Evolutionary conservation across 2,888 invertebrate species (phyloP).

Genomic region (Anticlea derivata): DNA sequence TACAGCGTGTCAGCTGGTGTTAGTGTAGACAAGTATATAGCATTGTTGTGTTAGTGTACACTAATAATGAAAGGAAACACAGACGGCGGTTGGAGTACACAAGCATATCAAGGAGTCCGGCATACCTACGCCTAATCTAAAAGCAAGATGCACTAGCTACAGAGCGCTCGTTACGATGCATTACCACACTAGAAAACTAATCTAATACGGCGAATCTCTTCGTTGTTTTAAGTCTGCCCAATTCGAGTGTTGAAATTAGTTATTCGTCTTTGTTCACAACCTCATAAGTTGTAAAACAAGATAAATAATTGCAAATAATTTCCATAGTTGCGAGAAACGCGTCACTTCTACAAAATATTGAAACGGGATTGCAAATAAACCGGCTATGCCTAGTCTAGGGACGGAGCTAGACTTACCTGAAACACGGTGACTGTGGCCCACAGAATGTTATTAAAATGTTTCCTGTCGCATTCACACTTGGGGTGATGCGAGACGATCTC

Average conservation of each 20-base stretch:
- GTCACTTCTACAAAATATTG: constrained; percentile 64
- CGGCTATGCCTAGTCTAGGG: constrained; percentile 68
- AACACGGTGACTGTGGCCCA: constrained; percentile 99
- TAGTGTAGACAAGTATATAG: constrained; percentile 73
- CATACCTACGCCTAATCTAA: constrained; percentile 59
- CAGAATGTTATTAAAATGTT: constrained; percentile 99
- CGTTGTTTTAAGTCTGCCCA: constrained; percentile 42
- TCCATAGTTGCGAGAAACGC: constrained; percentile 69
- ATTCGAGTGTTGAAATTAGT: constrained; percentile 23
- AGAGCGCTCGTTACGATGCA: constrained; percentile 69
- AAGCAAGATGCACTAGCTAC: constrained; percentile 80
- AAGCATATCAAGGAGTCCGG: constrained; percentile 72
- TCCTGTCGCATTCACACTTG: constrained; percentile 97
- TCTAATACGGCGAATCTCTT: constrained; percentile 67
- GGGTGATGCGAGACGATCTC: constrained; percentile 95
- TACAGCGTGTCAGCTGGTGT: constrained; percentile 57
- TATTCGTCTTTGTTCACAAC: constrained; percentile 50
- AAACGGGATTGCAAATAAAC: constrained; percentile 79
- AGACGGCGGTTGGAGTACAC: constrained; percentile 79
- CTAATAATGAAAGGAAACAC: constrained; percentile 73
- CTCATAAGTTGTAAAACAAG: constrained; percentile 51
- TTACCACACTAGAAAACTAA: constrained; percentile 50
- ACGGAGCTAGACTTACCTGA: constrained; percentile 90
- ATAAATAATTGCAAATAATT: constrained; percentile 43
- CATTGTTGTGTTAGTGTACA: constrained; percentile 72